Conservation (phyloP, 2,797 vertebrate species). For the Oreochromis grahami region DNA sequence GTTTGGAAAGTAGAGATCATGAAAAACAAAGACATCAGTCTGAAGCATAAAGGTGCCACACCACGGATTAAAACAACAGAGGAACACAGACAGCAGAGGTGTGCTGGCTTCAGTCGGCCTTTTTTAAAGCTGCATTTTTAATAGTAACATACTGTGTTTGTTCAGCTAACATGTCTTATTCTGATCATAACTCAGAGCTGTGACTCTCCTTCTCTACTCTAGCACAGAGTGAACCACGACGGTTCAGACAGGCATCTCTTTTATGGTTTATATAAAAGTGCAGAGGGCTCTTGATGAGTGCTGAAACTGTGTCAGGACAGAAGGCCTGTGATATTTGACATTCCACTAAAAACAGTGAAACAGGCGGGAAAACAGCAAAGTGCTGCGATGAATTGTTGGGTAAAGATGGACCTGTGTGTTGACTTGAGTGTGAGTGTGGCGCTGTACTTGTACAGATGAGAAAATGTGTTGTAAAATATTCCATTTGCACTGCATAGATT, state of each 20-base stretch:
- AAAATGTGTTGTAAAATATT: conserved; percentile 38
- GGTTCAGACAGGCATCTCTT: conserved; percentile 31
- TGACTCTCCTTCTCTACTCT: background rate
- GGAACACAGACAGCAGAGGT: background rate
- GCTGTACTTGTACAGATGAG: conserved; percentile 47
- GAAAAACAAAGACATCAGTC: background rate
- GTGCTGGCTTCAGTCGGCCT: background rate
- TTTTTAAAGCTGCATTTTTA: conserved; percentile 41
- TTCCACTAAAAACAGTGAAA: conserved; percentile 51
- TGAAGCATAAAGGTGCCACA: conserved; percentile 19
- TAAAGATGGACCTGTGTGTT: conserved; percentile 3
- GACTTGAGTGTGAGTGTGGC: conserved; percentile 4
- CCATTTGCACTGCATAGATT: conserved; percentile 62
- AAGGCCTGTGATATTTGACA: conserved; percentile 27
- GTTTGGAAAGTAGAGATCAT: background rate
- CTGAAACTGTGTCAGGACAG: background rate
- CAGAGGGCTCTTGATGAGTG: conserved; percentile 20
- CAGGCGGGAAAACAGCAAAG: background rate
- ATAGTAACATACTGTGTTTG: conserved; percentile 3
- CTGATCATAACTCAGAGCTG: background rate
- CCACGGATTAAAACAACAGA: conserved; percentile 3
- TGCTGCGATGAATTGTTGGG: conserved; percentile 1
- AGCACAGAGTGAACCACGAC: conserved; percentile 7
- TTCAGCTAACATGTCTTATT: conserved; percentile 9
- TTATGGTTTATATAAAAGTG: conserved; percentile 32